Percentiles rank a stretch among this genome's conserved stretches.
Evolutionary conservation across 1,140 invertebrate species (phyloP).

Genomic region (Drosophila bifasciata): DNA sequence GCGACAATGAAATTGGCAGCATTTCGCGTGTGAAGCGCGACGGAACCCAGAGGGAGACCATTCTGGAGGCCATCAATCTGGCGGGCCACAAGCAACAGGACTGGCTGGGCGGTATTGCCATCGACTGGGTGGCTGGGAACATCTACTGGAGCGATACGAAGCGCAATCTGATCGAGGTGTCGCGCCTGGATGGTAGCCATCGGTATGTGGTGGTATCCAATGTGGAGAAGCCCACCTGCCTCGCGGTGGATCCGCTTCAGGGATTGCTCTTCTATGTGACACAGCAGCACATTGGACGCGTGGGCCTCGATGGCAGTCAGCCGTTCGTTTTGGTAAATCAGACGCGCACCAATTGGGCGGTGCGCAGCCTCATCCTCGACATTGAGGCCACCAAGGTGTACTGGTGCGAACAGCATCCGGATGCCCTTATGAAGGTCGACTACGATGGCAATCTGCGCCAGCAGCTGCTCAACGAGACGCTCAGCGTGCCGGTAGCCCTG

Average conservation of each 20-base stretch:
- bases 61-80: slow-evolving; percentile 84
- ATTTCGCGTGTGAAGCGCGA: slow-evolving; percentile 91
- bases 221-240: slow-evolving; percentile 88
- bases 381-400: slow-evolving; percentile 90
- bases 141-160: slow-evolving; percentile 96
- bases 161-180: slow-evolving; percentile 93
- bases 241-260: slow-evolving; percentile 88
- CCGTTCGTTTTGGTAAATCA: slow-evolving; percentile 84
- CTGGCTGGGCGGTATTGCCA: slow-evolving; percentile 86
- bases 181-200: slow-evolving; percentile 90
- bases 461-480: slow-evolving; percentile 88
- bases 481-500: slow-evolving; percentile 91
- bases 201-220: slow-evolving; percentile 91
- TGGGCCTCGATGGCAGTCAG: slow-evolving; percentile 90
- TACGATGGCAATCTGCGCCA: slow-evolving; percentile 90
- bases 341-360: slow-evolving; percentile 84
- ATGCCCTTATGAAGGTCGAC: slow-evolving; percentile 91
- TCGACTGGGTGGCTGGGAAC: slow-evolving; percentile 94
- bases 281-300: slow-evolving; percentile 92
- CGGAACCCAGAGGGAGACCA: slow-evolving; percentile 88
- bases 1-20: slow-evolving; percentile 90
- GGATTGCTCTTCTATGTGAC: slow-evolving; percentile 92
- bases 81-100: slow-evolving; percentile 83
- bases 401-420: slow-evolving; percentile 93
- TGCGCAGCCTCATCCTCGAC: slow-evolving; percentile 91